Evolutionary conservation across 2,888 invertebrate species (phyloP).

Genomic region (Phytoseiulus persimilis): DNA sequence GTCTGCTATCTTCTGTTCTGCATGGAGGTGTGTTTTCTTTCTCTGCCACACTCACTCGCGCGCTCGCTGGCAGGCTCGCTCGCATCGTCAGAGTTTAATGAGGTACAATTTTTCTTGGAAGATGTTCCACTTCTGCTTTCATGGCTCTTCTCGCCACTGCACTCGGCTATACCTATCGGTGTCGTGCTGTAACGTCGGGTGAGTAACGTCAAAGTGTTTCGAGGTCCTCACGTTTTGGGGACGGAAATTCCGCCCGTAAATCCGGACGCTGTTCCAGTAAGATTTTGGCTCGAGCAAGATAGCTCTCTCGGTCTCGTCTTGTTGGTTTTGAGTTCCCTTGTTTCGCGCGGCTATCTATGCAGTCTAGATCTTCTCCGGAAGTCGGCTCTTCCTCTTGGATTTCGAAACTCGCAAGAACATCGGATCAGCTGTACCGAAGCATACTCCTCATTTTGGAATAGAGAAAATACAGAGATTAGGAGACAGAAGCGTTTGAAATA

Average conservation of each 20-base stretch:
- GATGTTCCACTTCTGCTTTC: not conserved
- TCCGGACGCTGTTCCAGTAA: not conserved
- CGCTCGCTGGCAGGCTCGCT: not conserved
- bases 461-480: not conserved
- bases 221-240: not conserved
- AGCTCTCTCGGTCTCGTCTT: too few species aligned
- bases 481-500: not conserved
- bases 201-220: not conserved
- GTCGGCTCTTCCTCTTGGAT: too few species aligned
- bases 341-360: too few species aligned
- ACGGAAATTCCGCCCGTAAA: not conserved
- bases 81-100: not conserved
- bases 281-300: too few species aligned
- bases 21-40: constrained; percentile 5
- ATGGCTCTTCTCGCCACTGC: not conserved
- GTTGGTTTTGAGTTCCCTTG: too few species aligned
- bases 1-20: not conserved
- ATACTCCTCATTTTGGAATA: too few species aligned
- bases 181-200: not conserved
- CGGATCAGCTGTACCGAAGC: too few species aligned
- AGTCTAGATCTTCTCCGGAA: too few species aligned
- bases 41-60: not conserved
- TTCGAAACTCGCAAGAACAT: too few species aligned
- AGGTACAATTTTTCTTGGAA: not conserved
- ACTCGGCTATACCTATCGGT: not conserved